Base-by-base conservation (phyloP, 2,888 invertebrate genomes). In the Amphipoea lucens region DNA sequence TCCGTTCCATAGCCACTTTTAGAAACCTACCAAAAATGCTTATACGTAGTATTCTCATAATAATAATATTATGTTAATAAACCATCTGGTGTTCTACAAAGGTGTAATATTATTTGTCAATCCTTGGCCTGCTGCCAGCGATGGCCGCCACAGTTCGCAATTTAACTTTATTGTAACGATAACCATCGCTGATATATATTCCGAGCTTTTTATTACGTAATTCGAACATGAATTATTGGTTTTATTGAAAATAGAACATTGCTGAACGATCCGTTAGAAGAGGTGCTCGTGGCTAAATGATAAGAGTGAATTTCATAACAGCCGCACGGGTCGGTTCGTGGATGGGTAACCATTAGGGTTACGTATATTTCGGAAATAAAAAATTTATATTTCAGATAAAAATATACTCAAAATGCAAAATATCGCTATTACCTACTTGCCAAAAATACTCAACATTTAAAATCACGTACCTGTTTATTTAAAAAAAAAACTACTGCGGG, bases 101-200 rank as follows among this genome's bases (percentile, higher is more conserved):
- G 40, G 20, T 77, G 17, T 54, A 14, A n/a, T 36, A 77, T 79
- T 79, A 77, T 79, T 79, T 65, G 36, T 65, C 23, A 72, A 29
- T 60, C 9, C 40, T 40, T 79, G 79, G 79, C 79, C 1, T 4
- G 36, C 5, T 40, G 81, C 79, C 79, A 79, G 54, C 23, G 2
- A 57, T 29, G 17, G 12, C 14, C 2, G 36, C 20, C 48, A 78
- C 78, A n/a, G 23, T 48, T 63, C 9, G 6, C 29, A 57, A 72
- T 65, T 45, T 17, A 65, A 65, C 20, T 65, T 48, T 65, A 72
- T 57, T 65, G 62, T 72, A 48, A 29, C 81, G 63, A 57, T 57
- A 65, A 65, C 42, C 2, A 29, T 48, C 40, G 0, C 7, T 65
- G 45, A 51, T 65, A 17, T 65, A 17, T 40, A 29, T 36, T 1